phyloP scores from a whole-genome alignment of 2,888 invertebrate genomes.

The Salticus scenicus region DNA sequence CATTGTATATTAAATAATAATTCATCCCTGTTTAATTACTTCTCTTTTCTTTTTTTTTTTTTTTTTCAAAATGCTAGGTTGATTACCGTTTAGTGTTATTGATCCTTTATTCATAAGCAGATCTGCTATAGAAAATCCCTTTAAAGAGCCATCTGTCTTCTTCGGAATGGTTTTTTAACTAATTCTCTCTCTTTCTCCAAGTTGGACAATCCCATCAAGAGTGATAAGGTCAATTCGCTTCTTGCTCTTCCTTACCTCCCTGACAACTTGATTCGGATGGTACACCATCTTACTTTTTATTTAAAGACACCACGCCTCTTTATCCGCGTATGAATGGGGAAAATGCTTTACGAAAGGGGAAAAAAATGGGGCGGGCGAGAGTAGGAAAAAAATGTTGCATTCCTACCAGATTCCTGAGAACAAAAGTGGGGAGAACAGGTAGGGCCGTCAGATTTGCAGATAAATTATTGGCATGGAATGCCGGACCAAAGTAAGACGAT shows the following conservation, averaged over 20 bases:
- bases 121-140: neutral
- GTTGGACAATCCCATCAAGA: neutral
- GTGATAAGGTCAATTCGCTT: slow-evolving; percentile 17
- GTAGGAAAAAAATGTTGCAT: neutral
- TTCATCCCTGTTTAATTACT: too few species aligned
- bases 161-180: neutral
- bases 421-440: slow-evolving; percentile 15
- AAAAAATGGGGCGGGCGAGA: slow-evolving; percentile 18
- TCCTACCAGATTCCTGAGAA: slow-evolving; percentile 3
- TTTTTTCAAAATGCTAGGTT: too few species aligned
- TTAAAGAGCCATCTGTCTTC: neutral
- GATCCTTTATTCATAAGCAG: too few species aligned
- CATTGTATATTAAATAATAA: too few species aligned
- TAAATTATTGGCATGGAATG: slow-evolving; percentile 17
- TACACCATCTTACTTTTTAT: neutral
- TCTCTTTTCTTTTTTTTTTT: too few species aligned
- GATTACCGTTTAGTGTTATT: too few species aligned
- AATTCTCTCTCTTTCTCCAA: neutral
- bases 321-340: slow-evolving; percentile 3
- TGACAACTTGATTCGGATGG: slow-evolving; percentile 11
- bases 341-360: slow-evolving; percentile 5
- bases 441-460: slow-evolving; percentile 19
- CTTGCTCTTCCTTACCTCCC: neutral
- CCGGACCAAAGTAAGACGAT: neutral
- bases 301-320: slow-evolving; percentile 11